phyloP scores from a whole-genome alignment of 2,888 invertebrate species.

The Aporophyla lueneburgensis region DNA sequence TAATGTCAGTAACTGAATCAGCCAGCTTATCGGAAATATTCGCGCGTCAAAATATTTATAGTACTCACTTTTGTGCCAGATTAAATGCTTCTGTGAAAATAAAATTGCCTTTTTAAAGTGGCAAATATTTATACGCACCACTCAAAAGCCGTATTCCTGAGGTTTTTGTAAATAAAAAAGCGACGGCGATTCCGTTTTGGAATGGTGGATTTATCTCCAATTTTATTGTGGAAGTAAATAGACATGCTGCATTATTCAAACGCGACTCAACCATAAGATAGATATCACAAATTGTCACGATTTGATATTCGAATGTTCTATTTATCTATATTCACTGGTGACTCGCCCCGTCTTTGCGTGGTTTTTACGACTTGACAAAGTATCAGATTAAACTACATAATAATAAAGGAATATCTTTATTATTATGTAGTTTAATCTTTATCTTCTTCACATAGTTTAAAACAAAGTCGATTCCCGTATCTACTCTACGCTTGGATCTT shows the following conservation, averaged over 20 bases:
- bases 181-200: background rate
- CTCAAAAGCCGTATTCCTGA: constrained; percentile 5
- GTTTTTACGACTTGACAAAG: no score
- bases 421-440: no score
- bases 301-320: constrained; percentile 1
- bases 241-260: constrained; percentile 1
- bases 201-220: constrained; percentile 16
- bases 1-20: constrained; percentile 24
- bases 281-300: constrained; percentile 9
- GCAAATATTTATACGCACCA: constrained; percentile 20
- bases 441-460: no score
- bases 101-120: constrained; percentile 33
- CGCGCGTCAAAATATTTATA: constrained; percentile 1
- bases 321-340: background rate
- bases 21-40: constrained; percentile 25
- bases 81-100: constrained; percentile 31
- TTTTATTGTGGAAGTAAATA: background rate
- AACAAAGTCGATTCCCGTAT: no score
- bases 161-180: constrained; percentile 9
- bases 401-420: no score
- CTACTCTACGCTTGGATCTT: no score
- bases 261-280: constrained; percentile 8
- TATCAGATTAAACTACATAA: no score
- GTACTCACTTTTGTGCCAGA: constrained; percentile 16
- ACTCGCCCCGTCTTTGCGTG: no score